A percentile compares a stretch with the other conserved stretches of the same genome.
These are phyloP conservation scores for Enteromius paludinosus DNA, from an alignment of 2,797 vertebrate species.

Conservation along the genomic window DNA sequence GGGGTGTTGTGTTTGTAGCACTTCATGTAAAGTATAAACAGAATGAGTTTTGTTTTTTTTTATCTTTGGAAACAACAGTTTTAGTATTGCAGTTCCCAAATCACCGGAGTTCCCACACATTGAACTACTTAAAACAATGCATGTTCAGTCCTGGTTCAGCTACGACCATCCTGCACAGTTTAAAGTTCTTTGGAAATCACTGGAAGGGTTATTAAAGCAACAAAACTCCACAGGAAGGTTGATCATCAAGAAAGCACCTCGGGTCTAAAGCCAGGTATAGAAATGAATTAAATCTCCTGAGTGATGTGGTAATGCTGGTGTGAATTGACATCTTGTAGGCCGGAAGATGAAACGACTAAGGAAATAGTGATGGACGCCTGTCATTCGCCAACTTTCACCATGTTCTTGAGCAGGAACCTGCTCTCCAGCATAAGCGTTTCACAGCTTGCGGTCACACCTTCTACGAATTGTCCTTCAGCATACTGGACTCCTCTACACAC, in stretches of 20 bases:
- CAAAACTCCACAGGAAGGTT: slow-evolving; percentile 15
- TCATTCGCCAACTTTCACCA: slow-evolving; percentile 21
- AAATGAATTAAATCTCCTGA: slow-evolving; percentile 42
- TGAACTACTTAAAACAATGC: background rate
- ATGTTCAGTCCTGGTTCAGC: background rate
- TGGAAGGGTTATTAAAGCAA: slow-evolving; percentile 15
- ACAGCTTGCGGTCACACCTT: slow-evolving; percentile 40
- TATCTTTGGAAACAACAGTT: slow-evolving; percentile 51
- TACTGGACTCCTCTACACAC: slow-evolving; percentile 47
- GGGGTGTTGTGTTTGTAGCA: slow-evolving; percentile 11
- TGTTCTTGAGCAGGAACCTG: slow-evolving; percentile 1
- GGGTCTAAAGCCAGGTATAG: slow-evolving; percentile 16
- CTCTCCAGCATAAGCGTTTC: slow-evolving; percentile 31
- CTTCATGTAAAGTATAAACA: background rate
- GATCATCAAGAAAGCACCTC: background rate
- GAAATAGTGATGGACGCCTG: slow-evolving; percentile 8
- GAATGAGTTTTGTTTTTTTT: background rate
- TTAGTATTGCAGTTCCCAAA: slow-evolving; percentile 39
- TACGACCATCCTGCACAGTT: background rate
- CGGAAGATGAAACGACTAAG: slow-evolving; percentile 16
- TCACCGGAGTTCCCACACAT: no score
- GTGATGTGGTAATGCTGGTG: slow-evolving; percentile 50
- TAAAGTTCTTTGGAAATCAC: slow-evolving; percentile 36
- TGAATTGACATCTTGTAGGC: slow-evolving; percentile 33
- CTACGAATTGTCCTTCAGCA: background rate